A percentile compares a stretch with the other conserved stretches of the same genome.
phyloP scores from a whole-genome alignment of 2,888 invertebrate genomes.

The Mycalesis mineus region DNA sequence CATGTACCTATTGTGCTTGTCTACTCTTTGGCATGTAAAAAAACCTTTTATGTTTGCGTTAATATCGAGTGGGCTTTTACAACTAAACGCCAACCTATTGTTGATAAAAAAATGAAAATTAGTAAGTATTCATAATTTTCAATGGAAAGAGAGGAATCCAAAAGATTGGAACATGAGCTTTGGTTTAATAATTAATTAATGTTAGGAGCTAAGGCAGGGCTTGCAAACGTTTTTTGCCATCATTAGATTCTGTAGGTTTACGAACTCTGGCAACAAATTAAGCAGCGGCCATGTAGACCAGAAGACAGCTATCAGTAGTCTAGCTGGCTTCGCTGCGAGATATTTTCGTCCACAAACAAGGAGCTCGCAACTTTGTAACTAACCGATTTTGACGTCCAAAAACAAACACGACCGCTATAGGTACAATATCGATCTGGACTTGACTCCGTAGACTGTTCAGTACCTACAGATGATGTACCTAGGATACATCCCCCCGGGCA shows the following conservation, averaged over 20 bases:
- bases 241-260: constrained; percentile 3
- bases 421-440: constrained; percentile 61
- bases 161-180: no score
- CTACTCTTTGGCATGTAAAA: no score
- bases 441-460: constrained; percentile 31
- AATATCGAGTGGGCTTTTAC: no score
- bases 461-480: constrained; percentile 72
- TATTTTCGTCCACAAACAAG: constrained; percentile 29
- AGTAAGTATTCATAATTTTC: no score
- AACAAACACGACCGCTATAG: constrained; percentile 58
- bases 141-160: no score
- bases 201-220: not conserved
- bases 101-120: no score
- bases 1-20: no score
- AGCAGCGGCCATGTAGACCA: constrained; percentile 20
- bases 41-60: no score
- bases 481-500: constrained; percentile 42
- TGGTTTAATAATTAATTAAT: no score
- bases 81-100: no score
- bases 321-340: constrained; percentile 16
- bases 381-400: constrained; percentile 39
- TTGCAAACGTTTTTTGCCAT: not conserved
- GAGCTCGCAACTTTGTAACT: constrained; percentile 19
- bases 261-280: constrained; percentile 24
- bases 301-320: constrained; percentile 25